A percentile compares a stretch with the other conserved stretches of the same genome.
These are phyloP conservation scores for Campoletis sonorensis DNA, from an alignment of 1,140 invertebrate species.

Conservation along the genomic window DNA sequence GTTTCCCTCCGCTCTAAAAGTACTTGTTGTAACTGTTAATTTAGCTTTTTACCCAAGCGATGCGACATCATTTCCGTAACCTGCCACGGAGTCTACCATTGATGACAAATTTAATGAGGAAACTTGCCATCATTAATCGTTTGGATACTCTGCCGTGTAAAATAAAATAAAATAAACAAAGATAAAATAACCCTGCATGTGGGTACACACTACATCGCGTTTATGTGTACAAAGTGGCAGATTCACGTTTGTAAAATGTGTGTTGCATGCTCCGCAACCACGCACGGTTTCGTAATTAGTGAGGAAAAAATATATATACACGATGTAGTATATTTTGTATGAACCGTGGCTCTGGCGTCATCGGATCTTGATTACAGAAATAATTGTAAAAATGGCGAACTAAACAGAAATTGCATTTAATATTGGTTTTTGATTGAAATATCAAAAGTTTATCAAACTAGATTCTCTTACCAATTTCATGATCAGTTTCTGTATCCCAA, in stretches of 20 bases:
- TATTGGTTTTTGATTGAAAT: too few species aligned
- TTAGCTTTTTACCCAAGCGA: constrained; percentile 10
- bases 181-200: neutral
- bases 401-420: too few species aligned
- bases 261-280: neutral
- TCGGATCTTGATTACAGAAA: too few species aligned
- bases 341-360: too few species aligned
- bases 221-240: neutral
- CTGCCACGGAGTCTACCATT: constrained; percentile 6
- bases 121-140: constrained; percentile 14
- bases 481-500: too few species aligned
- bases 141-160: neutral
- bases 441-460: too few species aligned
- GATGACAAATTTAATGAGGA: constrained; percentile 18
- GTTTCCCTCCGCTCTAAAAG: neutral
- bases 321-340: too few species aligned
- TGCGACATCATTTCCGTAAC: constrained; percentile 8
- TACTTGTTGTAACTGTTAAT: neutral
- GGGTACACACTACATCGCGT: neutral
- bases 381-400: too few species aligned
- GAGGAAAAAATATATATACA: neutral
- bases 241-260: neutral
- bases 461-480: too few species aligned
- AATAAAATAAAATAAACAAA: constrained; percentile 4
- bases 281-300: neutral